A percentile compares a stretch with the other conserved stretches of the same genome.
Evolutionary conservation across 2,113 vertebrate genomes (phyloP).

Genomic region (Seriola quinqueradiata): DNA sequence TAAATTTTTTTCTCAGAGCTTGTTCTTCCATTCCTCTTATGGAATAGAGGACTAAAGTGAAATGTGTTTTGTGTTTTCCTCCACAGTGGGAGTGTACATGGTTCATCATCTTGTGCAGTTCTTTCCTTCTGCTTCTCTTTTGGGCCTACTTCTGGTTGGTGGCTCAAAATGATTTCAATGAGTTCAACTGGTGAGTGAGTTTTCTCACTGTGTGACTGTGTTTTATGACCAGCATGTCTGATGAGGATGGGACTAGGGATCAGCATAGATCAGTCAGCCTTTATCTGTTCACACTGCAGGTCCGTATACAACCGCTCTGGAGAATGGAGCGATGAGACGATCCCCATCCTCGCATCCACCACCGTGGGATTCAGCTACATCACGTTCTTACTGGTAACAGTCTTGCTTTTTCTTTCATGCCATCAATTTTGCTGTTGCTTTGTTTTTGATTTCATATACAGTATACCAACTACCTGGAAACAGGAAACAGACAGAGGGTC

Average conservation of each 20-base stretch:
- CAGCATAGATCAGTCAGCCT: neutral
- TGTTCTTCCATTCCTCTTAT: neutral
- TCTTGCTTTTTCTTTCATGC: too few relatives aligned
- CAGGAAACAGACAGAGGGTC: too few relatives aligned
- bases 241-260: neutral
- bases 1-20: neutral
- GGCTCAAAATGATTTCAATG: slow-evolving; percentile 95
- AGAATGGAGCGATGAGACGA: slow-evolving; percentile 94
- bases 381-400: slow-evolving; percentile 89
- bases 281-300: slow-evolving; percentile 80
- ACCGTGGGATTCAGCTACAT: slow-evolving; percentile 92
- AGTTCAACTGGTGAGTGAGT: slow-evolving; percentile 94
- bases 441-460: too few relatives aligned
- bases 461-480: too few relatives aligned
- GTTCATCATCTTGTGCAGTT: slow-evolving; percentile 92
- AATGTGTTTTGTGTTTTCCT: slow-evolving; percentile 39
- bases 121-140: slow-evolving; percentile 92
- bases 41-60: neutral
- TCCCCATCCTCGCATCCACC: slow-evolving; percentile 91
- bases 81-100: slow-evolving; percentile 95
- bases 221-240: neutral
- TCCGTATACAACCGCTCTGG: slow-evolving; percentile 93
- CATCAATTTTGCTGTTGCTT: too few relatives aligned
- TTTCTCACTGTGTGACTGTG: neutral
- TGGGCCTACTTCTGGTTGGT: slow-evolving; percentile 99